Base-by-base conservation (phyloP, 2,888 invertebrate species). In the Dolichomitus sp. region DNA sequence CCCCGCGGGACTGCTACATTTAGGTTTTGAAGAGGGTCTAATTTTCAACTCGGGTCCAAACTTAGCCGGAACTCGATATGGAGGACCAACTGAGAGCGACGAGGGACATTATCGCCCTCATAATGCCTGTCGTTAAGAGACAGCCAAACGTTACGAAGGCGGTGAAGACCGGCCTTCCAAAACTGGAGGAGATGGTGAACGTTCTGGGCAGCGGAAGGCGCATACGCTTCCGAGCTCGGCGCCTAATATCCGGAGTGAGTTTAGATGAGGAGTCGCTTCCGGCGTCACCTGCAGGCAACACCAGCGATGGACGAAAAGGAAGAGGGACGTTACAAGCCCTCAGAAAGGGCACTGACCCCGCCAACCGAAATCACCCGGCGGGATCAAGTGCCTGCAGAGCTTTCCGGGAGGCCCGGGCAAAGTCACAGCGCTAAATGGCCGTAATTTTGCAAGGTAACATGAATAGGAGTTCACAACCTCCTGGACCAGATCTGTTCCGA, bases 401-500 rank as follows among this genome's bases (percentile, higher is more conserved):
- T 3, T 81, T 81, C 74, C 70, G 70, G 7, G 66, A 45, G n/a
- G 73, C 69, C 30, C 78, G 77, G 30, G 50, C 52, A 17, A 17
- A 45, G 50, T 42, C 70, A 30, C 61, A 50, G 17, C 45, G 19
- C 19, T 59, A 40, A 63, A 81, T 73, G 77, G 76, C 48, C 17
- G 57, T 14, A 0, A 4, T 79, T 17, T 50, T 79, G 5, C 84
- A 81, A 42, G 79, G 81, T 0, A 83, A 83, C 74, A 33, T 83
- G 50, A 54, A 84, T 65, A 40, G 80, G 14, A 69, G 78, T 80
- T 4, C 17, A 84, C 42, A 63, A 76, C 42, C 72, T 84, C 45
- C 73, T 82, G 23, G 54, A 70, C 5, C 82, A 82, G 52, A 74
- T 82, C 17, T 30, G 45, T 14, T n/a, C 30, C 42, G 80, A 84